These are phyloP conservation scores for Anastrepha ludens DNA, from an alignment of 1,140 invertebrate species.

Conservation along the genomic window DNA sequence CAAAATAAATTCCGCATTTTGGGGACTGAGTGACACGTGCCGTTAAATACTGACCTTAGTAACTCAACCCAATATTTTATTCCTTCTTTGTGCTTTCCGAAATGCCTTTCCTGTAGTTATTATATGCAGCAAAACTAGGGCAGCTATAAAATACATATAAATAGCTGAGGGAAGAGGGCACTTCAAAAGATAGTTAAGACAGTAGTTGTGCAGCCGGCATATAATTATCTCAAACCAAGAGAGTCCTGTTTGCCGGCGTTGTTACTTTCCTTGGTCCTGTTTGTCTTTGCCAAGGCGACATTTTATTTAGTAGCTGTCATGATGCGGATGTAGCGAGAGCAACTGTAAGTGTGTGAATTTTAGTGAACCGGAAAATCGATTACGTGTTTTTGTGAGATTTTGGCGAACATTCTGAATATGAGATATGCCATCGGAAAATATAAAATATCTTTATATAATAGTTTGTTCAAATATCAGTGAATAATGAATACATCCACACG, in stretches of 20 bases:
- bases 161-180: background rate
- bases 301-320: background rate
- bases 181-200: background rate
- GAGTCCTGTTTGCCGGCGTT: background rate
- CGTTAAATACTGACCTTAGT: background rate
- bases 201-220: background rate
- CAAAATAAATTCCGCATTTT: background rate
- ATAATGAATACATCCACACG: no score
- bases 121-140: no score
- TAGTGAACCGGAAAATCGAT: background rate
- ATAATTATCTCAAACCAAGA: background rate
- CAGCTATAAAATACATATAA: background rate
- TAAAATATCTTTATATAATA: no score
- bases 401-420: background rate
- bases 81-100: background rate
- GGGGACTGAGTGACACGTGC: background rate
- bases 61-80: background rate
- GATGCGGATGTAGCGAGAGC: constrained; percentile 4
- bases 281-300: background rate
- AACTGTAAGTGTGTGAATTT: background rate
- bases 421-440: no score
- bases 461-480: no score
- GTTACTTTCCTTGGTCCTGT: background rate
- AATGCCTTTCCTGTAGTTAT: no score
- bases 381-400: background rate